Conservation (phyloP, 2,888 invertebrate genomes). For the Globia sparganii region DNA sequence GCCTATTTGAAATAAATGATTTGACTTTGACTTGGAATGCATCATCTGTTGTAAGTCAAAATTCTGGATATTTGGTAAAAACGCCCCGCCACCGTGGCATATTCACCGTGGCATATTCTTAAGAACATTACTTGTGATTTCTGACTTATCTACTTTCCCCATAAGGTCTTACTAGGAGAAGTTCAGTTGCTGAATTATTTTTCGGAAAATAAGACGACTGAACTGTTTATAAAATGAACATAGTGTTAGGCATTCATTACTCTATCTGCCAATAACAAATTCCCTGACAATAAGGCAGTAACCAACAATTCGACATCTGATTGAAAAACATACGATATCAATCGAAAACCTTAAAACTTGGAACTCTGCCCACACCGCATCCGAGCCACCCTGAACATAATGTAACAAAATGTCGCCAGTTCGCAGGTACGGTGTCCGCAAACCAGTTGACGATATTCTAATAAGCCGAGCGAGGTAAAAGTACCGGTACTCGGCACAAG, state of each 20-base stretch:
- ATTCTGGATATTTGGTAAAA: background rate
- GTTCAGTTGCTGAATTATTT: background rate
- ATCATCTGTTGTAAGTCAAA: background rate
- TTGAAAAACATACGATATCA: conserved; percentile 15
- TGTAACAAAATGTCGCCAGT: conserved; percentile 48
- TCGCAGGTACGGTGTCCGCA: conserved; percentile 51
- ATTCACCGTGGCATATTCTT: background rate
- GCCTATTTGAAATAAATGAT: too few species aligned
- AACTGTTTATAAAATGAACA: background rate
- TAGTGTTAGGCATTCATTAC: background rate
- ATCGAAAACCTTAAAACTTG: conserved; percentile 11
- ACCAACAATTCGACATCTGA: conserved; percentile 25
- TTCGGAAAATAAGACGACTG: background rate
- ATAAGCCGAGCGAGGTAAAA: conserved; percentile 59
- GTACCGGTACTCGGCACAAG: conserved; percentile 59
- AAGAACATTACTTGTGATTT: background rate
- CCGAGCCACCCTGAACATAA: conserved; percentile 32
- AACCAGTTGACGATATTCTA: conserved; percentile 66
- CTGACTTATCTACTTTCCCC: background rate
- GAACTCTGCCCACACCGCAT: conserved; percentile 37
- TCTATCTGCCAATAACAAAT: background rate
- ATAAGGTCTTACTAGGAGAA: background rate
- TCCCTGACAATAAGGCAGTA: background rate
- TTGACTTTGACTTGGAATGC: too few species aligned
- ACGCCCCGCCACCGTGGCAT: too few species aligned